A percentile compares a stretch with the other conserved stretches of the same genome.
phyloP scores from a whole-genome alignment of 2,888 invertebrate species.

The Hydroisotoma schaefferi region DNA sequence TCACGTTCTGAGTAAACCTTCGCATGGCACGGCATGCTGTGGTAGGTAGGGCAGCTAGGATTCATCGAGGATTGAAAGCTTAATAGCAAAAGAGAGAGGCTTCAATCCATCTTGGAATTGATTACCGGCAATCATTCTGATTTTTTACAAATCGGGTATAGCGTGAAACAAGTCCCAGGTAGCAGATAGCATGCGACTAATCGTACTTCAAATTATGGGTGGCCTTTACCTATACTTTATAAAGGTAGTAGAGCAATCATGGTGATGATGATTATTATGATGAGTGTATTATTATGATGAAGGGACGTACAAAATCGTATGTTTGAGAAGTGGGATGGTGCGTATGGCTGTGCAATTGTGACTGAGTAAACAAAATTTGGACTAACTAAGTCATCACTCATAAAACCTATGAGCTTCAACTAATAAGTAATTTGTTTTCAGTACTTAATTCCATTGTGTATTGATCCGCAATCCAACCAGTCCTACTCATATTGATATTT shows the following conservation, averaged over 20 bases:
- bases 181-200: no score
- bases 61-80: slow-evolving; percentile 8
- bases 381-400: slow-evolving; percentile 26
- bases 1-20: slow-evolving; percentile 6
- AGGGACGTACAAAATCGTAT: slow-evolving; percentile 22
- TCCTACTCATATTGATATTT: no score
- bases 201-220: no score
- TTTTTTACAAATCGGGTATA: slow-evolving; percentile 30
- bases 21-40: no score
- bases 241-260: no score
- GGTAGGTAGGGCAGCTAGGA: no score
- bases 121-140: slow-evolving; percentile 42
- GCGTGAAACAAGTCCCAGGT: no score
- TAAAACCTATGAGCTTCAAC: slow-evolving; percentile 26
- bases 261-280: no score
- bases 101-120: slow-evolving; percentile 35
- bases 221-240: no score
- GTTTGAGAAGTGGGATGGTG: slow-evolving; percentile 48
- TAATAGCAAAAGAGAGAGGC: slow-evolving; percentile 1
- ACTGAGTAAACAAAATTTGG: neutral
- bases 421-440: slow-evolving; percentile 44
- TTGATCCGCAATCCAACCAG: no score
- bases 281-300: no score
- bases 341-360: slow-evolving; percentile 36
- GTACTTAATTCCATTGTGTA: slow-evolving; percentile 16